Conservation (phyloP, 2,113 vertebrate species). For the Himantopus leucocephalus region DNA sequence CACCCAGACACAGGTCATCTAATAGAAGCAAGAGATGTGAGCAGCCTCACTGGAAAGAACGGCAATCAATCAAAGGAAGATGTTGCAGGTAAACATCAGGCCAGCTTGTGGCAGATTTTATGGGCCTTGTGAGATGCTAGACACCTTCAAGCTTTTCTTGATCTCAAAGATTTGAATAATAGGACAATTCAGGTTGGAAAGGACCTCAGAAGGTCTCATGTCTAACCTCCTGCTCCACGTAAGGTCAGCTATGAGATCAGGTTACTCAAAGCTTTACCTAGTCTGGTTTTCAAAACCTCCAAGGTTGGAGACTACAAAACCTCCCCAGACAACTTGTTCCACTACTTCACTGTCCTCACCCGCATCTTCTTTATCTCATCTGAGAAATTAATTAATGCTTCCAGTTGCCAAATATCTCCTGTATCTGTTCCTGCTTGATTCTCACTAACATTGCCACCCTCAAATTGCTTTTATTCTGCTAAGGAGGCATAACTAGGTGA, state of each 20-base stretch:
- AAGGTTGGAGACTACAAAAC: not conserved
- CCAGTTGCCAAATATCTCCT: not conserved
- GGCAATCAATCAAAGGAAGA: not conserved
- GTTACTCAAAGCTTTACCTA: not conserved
- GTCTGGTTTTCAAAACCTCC: not conserved
- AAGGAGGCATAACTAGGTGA: not conserved
- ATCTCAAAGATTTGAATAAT: not conserved
- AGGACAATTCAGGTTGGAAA: not conserved
- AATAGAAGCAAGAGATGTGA: not conserved
- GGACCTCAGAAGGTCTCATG: not conserved
- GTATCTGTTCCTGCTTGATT: not conserved
- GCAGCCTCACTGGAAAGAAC: not conserved
- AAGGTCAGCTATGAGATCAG: not conserved
- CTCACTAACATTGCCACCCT: not conserved
- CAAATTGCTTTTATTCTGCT: not conserved
- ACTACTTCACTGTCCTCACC: not conserved
- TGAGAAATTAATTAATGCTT: slow-evolving; percentile 10
- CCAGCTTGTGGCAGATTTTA: not conserved
- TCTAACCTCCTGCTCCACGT: not conserved
- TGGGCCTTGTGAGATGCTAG: not conserved
- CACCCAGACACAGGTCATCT: not conserved
- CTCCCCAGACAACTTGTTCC: not conserved
- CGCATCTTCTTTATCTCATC: not conserved
- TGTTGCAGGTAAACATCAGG: not conserved
- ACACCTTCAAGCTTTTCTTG: not conserved